Conservation (phyloP, 2,113 vertebrate species). For the Probosciger aterrimus region DNA sequence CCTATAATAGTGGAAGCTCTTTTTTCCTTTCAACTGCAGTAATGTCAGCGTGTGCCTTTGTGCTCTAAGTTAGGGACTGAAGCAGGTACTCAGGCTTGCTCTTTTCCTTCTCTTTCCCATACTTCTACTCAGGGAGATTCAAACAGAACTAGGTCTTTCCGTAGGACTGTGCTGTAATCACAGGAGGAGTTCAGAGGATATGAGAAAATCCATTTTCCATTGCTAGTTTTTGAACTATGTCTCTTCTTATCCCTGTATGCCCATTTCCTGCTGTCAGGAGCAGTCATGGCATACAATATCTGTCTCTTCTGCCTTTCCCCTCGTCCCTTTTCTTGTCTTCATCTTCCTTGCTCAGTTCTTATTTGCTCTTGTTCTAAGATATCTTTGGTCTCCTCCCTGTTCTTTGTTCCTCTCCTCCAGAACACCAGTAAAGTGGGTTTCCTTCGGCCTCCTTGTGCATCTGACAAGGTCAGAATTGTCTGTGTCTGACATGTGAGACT, state of each 20-base stretch:
- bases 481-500: not conserved
- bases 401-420: not conserved
- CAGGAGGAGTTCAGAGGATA: not conserved
- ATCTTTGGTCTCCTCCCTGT: not conserved
- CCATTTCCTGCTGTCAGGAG: not conserved
- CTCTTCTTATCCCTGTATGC: not conserved
- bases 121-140: not conserved
- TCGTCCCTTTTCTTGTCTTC: not conserved
- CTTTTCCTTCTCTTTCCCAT: not conserved
- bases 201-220: not conserved
- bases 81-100: rapidly evolving
- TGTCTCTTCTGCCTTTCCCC: not conserved
- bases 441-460: not conserved
- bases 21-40: not conserved
- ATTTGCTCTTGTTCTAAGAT: not conserved
- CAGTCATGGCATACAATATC: rapidly evolving
- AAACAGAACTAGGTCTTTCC: not conserved
- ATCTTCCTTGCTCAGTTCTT: not conserved
- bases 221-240: not conserved
- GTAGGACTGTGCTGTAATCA: rapidly evolving
- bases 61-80: not conserved
- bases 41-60: not conserved
- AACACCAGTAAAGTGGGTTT: not conserved
- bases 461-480: not conserved
- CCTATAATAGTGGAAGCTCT: not conserved